phyloP scores from a whole-genome alignment of 1,140 invertebrate species.

The Pteromalus puparum region DNA sequence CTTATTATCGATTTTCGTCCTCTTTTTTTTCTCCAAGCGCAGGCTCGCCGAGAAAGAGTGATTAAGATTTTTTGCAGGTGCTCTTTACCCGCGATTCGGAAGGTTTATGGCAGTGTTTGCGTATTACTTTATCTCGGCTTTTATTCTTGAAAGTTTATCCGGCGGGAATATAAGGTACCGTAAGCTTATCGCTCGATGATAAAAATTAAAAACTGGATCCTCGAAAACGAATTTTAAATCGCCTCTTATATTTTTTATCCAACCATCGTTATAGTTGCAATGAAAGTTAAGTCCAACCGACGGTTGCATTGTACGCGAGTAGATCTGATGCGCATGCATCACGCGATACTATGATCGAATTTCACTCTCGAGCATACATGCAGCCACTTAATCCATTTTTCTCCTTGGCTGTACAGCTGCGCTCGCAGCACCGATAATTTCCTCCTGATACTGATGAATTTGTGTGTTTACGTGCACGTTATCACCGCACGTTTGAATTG shows the following conservation, averaged over 20 bases:
- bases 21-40: neutral
- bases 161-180: too few species aligned
- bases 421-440: neutral
- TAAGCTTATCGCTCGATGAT: too few species aligned
- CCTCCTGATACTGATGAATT: neutral
- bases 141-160: too few species aligned
- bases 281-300: neutral
- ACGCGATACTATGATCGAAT: constrained; percentile 27
- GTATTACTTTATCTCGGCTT: too few species aligned
- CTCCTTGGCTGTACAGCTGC: neutral
- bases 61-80: constrained; percentile 10
- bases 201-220: neutral
- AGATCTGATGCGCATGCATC: constrained; percentile 16
- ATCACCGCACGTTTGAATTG: neutral
- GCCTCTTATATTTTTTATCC: neutral
- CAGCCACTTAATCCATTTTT: constrained; percentile 7
- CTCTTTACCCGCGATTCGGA: neutral
- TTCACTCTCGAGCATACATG: constrained; percentile 9
- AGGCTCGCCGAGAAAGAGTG: neutral
- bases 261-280: neutral
- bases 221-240: neutral
- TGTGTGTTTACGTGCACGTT: neutral
- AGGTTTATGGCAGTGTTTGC: too few species aligned
- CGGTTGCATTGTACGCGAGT: neutral
- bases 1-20: constrained; percentile 23